phyloP scores from a whole-genome alignment of 2,113 vertebrate genomes.

The Mionectes macconnelli region DNA sequence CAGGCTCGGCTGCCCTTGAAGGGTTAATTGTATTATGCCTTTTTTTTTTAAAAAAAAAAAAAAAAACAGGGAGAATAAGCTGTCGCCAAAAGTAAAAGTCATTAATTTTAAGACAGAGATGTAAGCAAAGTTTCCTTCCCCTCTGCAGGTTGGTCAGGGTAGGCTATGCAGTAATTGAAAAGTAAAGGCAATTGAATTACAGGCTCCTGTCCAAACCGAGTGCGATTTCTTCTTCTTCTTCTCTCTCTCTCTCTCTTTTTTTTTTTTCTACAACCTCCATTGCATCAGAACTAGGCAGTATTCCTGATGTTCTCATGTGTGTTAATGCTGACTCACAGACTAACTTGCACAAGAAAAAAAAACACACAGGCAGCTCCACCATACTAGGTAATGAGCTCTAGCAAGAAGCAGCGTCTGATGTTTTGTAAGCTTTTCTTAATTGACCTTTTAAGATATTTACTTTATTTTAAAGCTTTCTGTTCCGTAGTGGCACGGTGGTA shows the following conservation, averaged over 20 bases:
- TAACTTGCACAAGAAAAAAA: conserved; percentile 65
- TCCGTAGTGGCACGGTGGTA: conserved; percentile 3
- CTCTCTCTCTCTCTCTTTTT: not conserved
- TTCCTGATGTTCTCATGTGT: conserved; percentile 60
- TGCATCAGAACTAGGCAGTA: conserved; percentile 71
- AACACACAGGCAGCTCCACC: conserved; percentile 54
- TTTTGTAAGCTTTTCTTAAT: conserved; percentile 65
- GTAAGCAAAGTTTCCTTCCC: conserved; percentile 69
- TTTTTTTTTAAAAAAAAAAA: not conserved
- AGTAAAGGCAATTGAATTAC: conserved; percentile 66
- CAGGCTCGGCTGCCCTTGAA: not conserved
- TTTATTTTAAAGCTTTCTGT: conserved; percentile 44
- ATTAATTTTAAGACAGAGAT: conserved; percentile 62
- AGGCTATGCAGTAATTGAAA: conserved; percentile 67
- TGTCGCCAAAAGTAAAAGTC: conserved; percentile 60
- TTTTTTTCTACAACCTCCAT: conserved; percentile 60
- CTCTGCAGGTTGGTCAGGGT: conserved; percentile 63
- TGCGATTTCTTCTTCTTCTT: conserved; percentile 16
- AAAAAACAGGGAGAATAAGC: conserved; percentile 4
- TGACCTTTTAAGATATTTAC: conserved; percentile 55
- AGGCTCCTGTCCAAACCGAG: conserved; percentile 59
- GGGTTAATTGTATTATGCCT: not conserved
- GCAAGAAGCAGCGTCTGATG: conserved; percentile 60
- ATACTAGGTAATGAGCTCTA: conserved; percentile 64
- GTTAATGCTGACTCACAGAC: conserved; percentile 72